These are phyloP conservation scores for Oncorhynchus nerka DNA, from an alignment of 2,113 vertebrate species.

Conservation along the genomic window DNA sequence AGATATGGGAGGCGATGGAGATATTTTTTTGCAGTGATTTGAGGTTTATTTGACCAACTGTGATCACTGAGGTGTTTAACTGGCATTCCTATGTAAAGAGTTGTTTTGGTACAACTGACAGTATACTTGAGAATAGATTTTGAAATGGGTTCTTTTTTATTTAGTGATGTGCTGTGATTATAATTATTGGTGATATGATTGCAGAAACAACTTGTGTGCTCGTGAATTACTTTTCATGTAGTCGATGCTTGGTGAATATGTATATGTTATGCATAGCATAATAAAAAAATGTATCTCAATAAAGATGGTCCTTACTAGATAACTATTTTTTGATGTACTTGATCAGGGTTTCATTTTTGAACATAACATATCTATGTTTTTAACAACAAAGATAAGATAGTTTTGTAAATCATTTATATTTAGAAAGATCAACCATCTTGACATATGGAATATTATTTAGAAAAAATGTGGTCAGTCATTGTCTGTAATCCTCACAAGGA, in stretches of 20 bases:
- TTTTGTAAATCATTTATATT: slow-evolving; percentile 51
- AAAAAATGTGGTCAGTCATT: slow-evolving; percentile 20
- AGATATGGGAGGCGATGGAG: too few species aligned
- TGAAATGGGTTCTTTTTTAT: too few species aligned
- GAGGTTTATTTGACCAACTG: too few species aligned
- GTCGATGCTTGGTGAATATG: background rate
- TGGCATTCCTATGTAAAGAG: too few species aligned
- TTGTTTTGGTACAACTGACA: too few species aligned
- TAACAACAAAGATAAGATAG: background rate
- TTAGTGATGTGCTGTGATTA: too few species aligned
- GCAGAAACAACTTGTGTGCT: too few species aligned
- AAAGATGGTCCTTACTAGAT: background rate
- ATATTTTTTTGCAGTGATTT: too few species aligned
- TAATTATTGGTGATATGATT: too few species aligned
- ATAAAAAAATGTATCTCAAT: background rate
- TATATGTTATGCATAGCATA: background rate
- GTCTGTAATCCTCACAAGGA: background rate
- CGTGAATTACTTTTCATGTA: too few species aligned
- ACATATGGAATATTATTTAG: background rate
- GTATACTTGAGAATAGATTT: too few species aligned
- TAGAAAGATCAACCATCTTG: background rate
- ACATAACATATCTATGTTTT: slow-evolving; percentile 2
- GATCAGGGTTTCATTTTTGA: background rate
- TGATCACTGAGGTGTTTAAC: too few species aligned
- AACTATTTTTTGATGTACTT: background rate